Evolutionary conservation across 2,888 invertebrate species (phyloP), one percentile per base, ranked within the genome.

Genomic region (Pammene aurita): DNA sequence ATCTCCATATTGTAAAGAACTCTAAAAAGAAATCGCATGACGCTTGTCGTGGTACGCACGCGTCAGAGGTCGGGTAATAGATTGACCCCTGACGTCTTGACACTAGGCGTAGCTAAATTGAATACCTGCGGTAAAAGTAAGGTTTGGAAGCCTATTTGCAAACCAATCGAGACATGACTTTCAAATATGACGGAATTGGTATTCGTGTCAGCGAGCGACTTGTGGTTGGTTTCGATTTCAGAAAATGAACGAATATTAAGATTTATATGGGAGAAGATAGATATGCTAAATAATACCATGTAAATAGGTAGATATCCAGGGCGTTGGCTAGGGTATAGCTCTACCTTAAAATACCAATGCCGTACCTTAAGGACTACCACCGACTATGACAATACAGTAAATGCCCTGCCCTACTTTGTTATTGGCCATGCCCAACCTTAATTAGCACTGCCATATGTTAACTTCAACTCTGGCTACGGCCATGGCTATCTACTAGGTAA

Each of bases 61-160:
- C 63, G 68, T 52, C 38, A 63, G 68, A 48, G 68, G 68, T 64
- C 68, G 50, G 66, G 44, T 57, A 68, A 57, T 58, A 68, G 68
- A 52, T 38, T 64, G 63, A 64, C 50, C 63, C 35, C 55, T 67
- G 67, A 57, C 56, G 67, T 44, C 50, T 63, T 58, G 63, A 44
- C 68, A 63, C 68, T 67, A 64, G 57, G 35, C 50, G 63, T 63
- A 55, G 48, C 50, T 64, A 64, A 68, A 68, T 68, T 68, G 63
- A 68, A 68, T 67, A 68, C 60, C 62, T 66, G 54, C 55, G 16
- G 68, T 64, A 68, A 68, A 57, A 68, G 68, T 64, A n/a, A 18
- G 44, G 54, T 44, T 54, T 63, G 18, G 18, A 52, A 10, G 41
- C 26, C 10, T 66, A 61, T 60, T 34, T n/a, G n/a, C 50, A 52